Evolutionary conservation across 2,888 invertebrate species (phyloP).

Genomic region (Parelbella ahira): DNA sequence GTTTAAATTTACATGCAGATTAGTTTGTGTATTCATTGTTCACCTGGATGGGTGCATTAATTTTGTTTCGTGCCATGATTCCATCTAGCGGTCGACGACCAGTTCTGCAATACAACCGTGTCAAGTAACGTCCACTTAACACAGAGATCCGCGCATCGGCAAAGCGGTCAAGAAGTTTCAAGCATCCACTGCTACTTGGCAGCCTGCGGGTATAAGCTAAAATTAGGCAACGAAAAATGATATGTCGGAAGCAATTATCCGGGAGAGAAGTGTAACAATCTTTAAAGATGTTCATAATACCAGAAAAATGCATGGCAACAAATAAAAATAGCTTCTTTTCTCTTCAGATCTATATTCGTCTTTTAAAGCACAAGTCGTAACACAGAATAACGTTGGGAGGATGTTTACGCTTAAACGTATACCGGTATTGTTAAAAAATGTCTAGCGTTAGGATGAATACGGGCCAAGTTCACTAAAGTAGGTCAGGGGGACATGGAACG

Average conservation of each 20-base stretch:
- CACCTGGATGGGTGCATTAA: no score
- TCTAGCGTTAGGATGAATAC: conserved; percentile 49
- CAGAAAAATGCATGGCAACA: no score
- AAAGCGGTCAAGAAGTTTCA: conserved; percentile 25
- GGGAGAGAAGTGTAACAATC: neutral
- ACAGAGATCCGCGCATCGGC: conserved; percentile 21
- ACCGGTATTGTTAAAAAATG: conserved; percentile 1
- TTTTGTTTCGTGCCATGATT: conserved; percentile 7
- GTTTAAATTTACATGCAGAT: no score
- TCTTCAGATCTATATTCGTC: no score
- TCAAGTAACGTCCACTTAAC: conserved; percentile 20
- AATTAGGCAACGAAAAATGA: neutral
- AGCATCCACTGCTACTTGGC: conserved; percentile 8
- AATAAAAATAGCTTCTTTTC: no score
- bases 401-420: neutral
- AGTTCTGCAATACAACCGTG: conserved; percentile 19
- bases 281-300: no score
- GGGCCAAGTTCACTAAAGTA: conserved; percentile 69
- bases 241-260: neutral
- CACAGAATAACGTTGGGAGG: conserved; percentile 2
- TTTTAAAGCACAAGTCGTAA: no score
- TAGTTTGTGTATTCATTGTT: neutral
- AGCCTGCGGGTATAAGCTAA: conserved; percentile 22
- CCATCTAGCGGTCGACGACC: conserved; percentile 21
- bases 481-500: conserved; percentile 64